phyloP scores from a whole-genome alignment of 1,140 invertebrate species.

The Cherax quadricarinatus region DNA sequence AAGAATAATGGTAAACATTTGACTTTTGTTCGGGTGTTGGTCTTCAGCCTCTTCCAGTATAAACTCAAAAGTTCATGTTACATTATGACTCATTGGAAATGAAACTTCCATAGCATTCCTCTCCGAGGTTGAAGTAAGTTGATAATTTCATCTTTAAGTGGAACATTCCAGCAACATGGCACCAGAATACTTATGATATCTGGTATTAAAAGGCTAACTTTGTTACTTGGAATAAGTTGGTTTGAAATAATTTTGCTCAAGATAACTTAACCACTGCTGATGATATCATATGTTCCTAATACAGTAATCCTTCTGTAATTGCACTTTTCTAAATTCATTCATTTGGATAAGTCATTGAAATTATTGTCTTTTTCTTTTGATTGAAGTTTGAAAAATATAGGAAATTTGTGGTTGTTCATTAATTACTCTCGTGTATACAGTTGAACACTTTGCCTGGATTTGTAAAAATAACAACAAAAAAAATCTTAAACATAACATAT shows the following conservation, averaged over 20 bases:
- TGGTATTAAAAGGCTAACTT: constrained; percentile 20
- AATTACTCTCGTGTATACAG: too few species aligned
- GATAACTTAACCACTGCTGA: constrained; percentile 20
- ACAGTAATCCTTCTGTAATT: constrained; percentile 9
- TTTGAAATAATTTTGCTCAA: constrained; percentile 21
- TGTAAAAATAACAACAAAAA: too few species aligned
- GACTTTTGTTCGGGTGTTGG: neutral
- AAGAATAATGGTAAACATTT: constrained; percentile 37
- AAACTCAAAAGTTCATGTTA: neutral
- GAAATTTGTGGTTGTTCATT: too few species aligned
- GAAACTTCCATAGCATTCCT: too few species aligned
- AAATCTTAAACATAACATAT: too few species aligned
- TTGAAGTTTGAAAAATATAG: too few species aligned
- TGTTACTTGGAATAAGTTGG: constrained; percentile 27
- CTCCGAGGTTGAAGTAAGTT: neutral
- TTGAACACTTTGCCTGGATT: too few species aligned
- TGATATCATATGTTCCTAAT: constrained; percentile 29
- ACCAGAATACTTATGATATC: constrained; percentile 2
- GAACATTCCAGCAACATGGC: constrained; percentile 50
- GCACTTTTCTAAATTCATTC: neutral
- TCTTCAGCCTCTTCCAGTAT: constrained; percentile 27
- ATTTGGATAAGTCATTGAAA: too few species aligned
- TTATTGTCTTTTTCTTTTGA: too few species aligned
- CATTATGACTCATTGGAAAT: neutral
- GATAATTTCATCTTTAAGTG: neutral